Evolutionary conservation across 2,888 invertebrate species (phyloP), one percentile per base, ranked within the genome.

Genomic region (Dendrolimus pini): DNA sequence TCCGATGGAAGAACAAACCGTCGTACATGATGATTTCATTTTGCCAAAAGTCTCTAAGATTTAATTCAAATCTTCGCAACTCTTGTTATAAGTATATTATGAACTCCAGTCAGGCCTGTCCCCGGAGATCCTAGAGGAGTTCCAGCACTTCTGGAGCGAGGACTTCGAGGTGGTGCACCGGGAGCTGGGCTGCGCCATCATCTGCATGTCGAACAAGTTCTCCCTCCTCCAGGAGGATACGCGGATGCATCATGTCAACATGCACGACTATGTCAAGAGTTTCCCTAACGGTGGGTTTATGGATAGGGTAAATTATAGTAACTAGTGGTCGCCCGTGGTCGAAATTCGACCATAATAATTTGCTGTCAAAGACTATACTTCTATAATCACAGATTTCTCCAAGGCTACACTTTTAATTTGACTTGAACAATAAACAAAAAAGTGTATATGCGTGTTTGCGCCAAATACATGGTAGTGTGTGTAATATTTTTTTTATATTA

Each of bases 181-280:
- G 1, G 89, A 90, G 76, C 77, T 90, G 55, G 89, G 89, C 69
- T 90, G 89, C 60, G 89, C 89, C 60, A 78, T 89, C 71, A 85
- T 89, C 72, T 90, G 89, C 75, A 89, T 90, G 89, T 85, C 85
- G 67, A 83, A 88, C 72, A 89, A 89, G 78, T 86, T 89, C 69
- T 77, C 80, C 0, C 72, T 90, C 53, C 66, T 90, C 74, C 74
- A 89, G 56, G 89, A 87, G 1, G 87, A 89, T 61, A 71, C 80
- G n/a, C 74, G 83, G 59, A 85, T 89, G 67, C 89, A 90, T 53
- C 89, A 89, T 59, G 69, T 75, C 59, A 90, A 88, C 64, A 88
- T 89, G 89, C 75, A 88, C 13, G 89, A 89, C 42, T 90, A 88
- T 47, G 64, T 89, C 60, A 85, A 84, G 67, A 69, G 82, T 55